Evolutionary conservation across 2,888 invertebrate genomes (phyloP), one percentile per base, ranked within the genome.

Genomic region (Hydriomena furcata): DNA sequence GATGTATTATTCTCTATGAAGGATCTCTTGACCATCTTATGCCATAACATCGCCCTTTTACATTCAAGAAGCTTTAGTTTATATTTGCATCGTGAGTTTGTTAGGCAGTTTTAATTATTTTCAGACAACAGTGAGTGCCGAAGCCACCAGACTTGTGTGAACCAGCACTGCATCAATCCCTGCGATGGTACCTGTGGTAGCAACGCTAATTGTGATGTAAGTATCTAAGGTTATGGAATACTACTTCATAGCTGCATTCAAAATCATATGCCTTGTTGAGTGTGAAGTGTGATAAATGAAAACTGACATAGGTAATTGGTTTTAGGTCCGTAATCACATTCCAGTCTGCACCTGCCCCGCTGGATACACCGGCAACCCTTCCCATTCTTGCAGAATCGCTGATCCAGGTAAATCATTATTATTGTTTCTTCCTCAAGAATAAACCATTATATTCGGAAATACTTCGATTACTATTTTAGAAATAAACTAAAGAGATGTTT

Each of bases 351-450:
- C 93, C 21, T 97, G 97, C 74, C 95, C 95, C 0, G 73, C 92
- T 7, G 95, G 94, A n/a, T 93, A 94, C 75, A 94, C 94, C 2
- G 97, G 97, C 21, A 94, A 95, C 84, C 95, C 97, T 3, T 94
- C 95, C 79, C 89, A 88, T 8, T 78, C 92, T 25, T 97, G 97
- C 76, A 91, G 93, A 71, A 82, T 93, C 41, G 93, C 93, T 61
- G 94, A 95, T 84, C 95, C 95, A 69, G 94, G 96, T 96, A 74
- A n/a, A 42, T 21, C 5, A 36, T 8, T 31, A 23, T 12, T 56
- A n/a, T 5, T 20, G 11, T 8, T 24, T 0, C 2, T 17, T 17
- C 17, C 4, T 17, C 17, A 17, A 17, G 17, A 3, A 17, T 3
- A 17, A 17, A 17, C 17, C 17, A 2, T 17, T 4, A 17, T 3